Evolutionary conservation across 2,888 invertebrate genomes (phyloP), one percentile per base, ranked within the genome.

Genomic region (Platycheirus rosarum): DNA sequence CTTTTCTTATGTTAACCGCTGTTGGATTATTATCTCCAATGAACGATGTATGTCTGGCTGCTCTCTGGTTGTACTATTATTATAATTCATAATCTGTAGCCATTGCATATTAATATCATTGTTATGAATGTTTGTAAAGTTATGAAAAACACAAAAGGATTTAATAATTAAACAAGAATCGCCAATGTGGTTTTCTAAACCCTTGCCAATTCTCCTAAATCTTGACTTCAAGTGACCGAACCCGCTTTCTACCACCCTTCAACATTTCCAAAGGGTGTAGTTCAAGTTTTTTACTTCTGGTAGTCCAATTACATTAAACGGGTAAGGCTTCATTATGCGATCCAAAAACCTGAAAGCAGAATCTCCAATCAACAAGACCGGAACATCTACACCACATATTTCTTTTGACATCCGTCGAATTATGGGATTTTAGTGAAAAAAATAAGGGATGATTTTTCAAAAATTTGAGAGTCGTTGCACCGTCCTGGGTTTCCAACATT

Each of bases 221-320:
- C 29, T 1, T 4, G 29, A 1, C 8, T 32, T 32, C 6, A 32
- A 7, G 8, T 32, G 29, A 4, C 8, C 29, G 8, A 32, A 32
- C 4, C 29, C 2, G 8, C 8, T 32, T 32, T 32, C 29, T 8
- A 32, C 29, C 8, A 32, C 29, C 8, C 29, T 32, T 32, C 29
- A 8, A 32, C 29, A 32, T 7, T 32, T 32, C 2, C 7, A 32
- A 6, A 16, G 9, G n/a, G 16, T 1, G 13, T 49, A 8, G 7
- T 49, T 49, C 13, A 49, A 26, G n/a, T 26, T 26, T 16, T 49
- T 49, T 23, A 23, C 48, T 48, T 48, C 48, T 13, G 23, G 8
- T 7, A 13, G 7, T 26, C 26, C 48, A 26, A 26, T 16, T 13
- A 26, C 26, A 7, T n/a, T 49, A 26, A 49, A 49, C 1, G 48